These are phyloP conservation scores for Macrosiphum euphorbiae DNA, from an alignment of 2,888 invertebrate species.

Conservation along the genomic window DNA sequence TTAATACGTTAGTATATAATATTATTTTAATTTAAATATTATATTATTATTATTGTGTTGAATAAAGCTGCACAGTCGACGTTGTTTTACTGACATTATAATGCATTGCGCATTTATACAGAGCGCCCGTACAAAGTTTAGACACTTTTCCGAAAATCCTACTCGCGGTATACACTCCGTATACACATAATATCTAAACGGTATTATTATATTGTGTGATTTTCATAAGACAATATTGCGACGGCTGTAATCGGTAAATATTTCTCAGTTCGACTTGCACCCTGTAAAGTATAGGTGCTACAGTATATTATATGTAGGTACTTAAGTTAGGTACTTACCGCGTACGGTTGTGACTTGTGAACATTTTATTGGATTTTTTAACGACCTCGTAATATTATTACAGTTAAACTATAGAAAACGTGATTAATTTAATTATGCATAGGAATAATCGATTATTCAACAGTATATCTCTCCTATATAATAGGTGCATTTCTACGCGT, in stretches of 20 bases:
- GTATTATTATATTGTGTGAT: not conserved
- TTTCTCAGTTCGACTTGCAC: not conserved
- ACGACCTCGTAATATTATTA: not conserved
- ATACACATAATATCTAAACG: not conserved
- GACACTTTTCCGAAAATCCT: not conserved
- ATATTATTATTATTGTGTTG: not conserved
- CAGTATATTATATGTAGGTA: not conserved
- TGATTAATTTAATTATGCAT: not conserved
- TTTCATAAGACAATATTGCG: not conserved
- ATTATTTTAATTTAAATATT: conserved; percentile 7
- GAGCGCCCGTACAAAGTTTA: not conserved
- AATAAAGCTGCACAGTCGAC: not conserved
- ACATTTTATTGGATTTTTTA: not conserved
- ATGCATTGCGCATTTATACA: not conserved
- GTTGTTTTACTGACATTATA: not conserved
- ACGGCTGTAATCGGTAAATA: not conserved
- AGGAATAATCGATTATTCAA: not conserved
- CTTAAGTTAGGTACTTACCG: not conserved
- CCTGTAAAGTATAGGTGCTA: not conserved
- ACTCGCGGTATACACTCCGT: not conserved
- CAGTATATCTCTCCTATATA: not conserved
- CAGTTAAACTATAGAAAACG: not conserved
- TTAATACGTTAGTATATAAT: not conserved
- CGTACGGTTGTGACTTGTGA: not conserved
- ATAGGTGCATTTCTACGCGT: not conserved